phyloP scores from a whole-genome alignment of 2,888 invertebrate genomes.

The Temnothorax ravouxi region DNA sequence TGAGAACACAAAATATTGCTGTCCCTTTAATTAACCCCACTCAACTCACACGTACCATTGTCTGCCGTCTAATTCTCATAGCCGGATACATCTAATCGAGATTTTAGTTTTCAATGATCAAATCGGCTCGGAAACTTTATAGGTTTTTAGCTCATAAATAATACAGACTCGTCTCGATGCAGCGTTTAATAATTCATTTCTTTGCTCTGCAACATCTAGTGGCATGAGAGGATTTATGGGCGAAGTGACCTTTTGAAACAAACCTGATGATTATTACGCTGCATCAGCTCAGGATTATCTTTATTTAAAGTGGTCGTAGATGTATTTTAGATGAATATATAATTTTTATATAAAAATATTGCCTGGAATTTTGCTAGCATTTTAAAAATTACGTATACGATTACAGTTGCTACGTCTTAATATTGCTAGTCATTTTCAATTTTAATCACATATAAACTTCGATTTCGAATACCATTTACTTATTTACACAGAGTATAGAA shows the following conservation, averaged over 20 bases:
- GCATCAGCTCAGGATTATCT: constrained; percentile 37
- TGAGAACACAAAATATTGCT: constrained; percentile 64
- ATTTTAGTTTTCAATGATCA: constrained; percentile 58
- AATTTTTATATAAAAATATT: constrained; percentile 2
- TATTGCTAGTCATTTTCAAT: neutral
- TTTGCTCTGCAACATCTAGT: constrained; percentile 53
- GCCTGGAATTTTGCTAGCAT: neutral
- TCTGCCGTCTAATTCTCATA: constrained; percentile 66
- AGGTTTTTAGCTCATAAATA: constrained; percentile 46
- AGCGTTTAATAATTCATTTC: constrained; percentile 57
- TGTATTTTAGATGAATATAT: constrained; percentile 3
- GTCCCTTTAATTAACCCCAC: constrained; percentile 83
- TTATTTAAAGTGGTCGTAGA: constrained; percentile 29
- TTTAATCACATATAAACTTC: constrained; percentile 3
- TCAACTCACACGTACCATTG: constrained; percentile 71
- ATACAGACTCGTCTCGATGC: constrained; percentile 47
- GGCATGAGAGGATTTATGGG: constrained; percentile 58
- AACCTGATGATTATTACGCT: constrained; percentile 58
- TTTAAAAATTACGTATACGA: neutral
- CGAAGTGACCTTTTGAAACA: constrained; percentile 62
- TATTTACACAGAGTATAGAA: neutral
- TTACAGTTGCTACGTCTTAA: neutral
- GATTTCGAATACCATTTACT: neutral
- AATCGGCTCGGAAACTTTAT: constrained; percentile 47
- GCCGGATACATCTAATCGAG: constrained; percentile 57